phyloP scores from a whole-genome alignment of 2,113 vertebrate species.

The Aegithalos caudatus region DNA sequence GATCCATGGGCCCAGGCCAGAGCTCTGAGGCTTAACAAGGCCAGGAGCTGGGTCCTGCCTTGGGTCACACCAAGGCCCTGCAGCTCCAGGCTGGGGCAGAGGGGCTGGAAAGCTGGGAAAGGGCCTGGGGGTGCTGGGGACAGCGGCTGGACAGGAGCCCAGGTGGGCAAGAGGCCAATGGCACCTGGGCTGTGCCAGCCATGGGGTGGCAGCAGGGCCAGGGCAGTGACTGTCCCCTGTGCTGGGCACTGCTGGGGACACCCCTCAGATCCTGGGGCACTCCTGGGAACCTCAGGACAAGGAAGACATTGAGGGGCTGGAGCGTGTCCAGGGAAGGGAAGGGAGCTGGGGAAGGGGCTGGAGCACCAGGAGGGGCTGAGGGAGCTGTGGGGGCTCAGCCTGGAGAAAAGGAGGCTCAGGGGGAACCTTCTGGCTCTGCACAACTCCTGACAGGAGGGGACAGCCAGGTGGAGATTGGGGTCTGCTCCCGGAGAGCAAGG shows the following conservation, averaged over 20 bases:
- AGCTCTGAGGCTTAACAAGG: not conserved
- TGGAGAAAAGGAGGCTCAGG: not conserved
- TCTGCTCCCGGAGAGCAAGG: not conserved
- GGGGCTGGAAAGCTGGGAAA: not conserved
- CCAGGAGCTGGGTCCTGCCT: not conserved
- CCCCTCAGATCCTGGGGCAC: accelerated
- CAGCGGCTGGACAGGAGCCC: not conserved
- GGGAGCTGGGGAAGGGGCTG: accelerated
- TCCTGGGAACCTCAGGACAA: accelerated
- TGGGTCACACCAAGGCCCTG: not conserved
- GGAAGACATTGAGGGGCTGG: not conserved
- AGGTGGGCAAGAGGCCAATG: not conserved
- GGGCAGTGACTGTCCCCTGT: not conserved
- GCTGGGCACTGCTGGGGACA: not conserved
- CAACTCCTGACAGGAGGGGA: not conserved
- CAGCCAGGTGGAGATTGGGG: accelerated
- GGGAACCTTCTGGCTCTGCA: accelerated
- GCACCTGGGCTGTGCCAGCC: not conserved
- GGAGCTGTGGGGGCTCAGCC: not conserved
- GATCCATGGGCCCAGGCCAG: accelerated
- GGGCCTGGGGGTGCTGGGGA: not conserved
- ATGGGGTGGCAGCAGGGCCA: not conserved
- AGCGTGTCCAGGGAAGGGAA: accelerated
- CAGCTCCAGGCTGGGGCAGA: not conserved
- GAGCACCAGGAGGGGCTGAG: not conserved